A percentile compares a stretch with the other conserved stretches of the same genome.
These are phyloP conservation scores for Otus sunia DNA, from an alignment of 2,113 vertebrate genomes.

Conservation along the genomic window DNA sequence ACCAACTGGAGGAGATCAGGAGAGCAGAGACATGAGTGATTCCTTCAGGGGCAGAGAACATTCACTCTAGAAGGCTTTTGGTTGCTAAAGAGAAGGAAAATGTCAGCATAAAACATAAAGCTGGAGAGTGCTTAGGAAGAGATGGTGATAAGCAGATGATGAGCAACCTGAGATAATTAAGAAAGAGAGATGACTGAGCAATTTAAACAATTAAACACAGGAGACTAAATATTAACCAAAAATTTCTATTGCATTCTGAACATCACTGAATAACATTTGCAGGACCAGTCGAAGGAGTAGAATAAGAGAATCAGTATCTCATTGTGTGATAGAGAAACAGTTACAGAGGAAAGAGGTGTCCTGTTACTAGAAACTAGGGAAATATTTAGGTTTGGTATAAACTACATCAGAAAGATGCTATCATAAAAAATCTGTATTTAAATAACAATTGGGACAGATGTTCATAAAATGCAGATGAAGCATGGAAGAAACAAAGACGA, in stretches of 20 bases:
- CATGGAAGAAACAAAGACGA: neutral
- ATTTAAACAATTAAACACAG: neutral
- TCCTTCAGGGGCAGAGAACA: neutral
- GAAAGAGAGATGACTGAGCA: neutral
- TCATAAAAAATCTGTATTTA: neutral
- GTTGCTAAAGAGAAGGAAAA: neutral
- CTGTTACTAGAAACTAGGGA: neutral
- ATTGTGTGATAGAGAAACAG: neutral
- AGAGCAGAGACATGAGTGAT: neutral
- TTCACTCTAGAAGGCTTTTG: neutral
- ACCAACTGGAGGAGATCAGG: neutral
- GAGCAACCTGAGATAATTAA: rapidly evolving
- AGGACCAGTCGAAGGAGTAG: neutral
- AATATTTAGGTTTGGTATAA: neutral
- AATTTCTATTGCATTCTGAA: neutral
- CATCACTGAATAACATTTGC: neutral
- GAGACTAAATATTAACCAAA: neutral
- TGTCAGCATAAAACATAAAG: neutral
- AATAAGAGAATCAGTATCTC: neutral
- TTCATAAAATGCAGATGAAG: neutral
- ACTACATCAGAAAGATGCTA: neutral
- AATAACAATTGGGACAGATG: neutral
- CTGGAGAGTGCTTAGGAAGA: neutral
- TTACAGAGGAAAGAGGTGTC: neutral
- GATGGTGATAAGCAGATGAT: neutral